Conservation (phyloP, 2,113 vertebrate genomes). For the Castor canadensis region DNA sequence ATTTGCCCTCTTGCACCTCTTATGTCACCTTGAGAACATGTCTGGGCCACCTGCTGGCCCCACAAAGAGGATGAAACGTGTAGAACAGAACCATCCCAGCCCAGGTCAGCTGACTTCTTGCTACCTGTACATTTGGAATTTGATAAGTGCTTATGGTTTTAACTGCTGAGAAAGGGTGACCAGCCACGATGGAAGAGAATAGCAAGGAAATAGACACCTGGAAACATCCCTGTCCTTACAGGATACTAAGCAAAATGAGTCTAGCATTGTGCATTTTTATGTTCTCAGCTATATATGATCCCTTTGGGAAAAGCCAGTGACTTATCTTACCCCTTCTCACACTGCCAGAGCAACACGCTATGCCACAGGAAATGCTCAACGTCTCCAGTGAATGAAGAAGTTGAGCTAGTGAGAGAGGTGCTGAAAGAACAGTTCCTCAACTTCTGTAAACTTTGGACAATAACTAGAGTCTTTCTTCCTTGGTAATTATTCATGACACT, state of each 20-base stretch:
- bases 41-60: neutral
- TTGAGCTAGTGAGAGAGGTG: neutral
- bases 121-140: neutral
- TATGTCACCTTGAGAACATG: neutral
- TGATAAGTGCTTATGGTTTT: neutral
- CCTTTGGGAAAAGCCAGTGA: neutral
- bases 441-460: neutral
- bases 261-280: neutral
- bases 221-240: neutral
- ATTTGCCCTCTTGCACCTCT: neutral
- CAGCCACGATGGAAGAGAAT: neutral
- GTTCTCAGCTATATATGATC: neutral
- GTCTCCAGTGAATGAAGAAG: no score
- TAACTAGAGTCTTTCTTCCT: neutral
- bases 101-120: neutral
- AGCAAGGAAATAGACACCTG: neutral
- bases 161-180: neutral
- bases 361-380: neutral
- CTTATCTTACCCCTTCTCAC: neutral
- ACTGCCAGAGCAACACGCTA: neutral
- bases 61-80: neutral
- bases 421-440: constrained; percentile 46
- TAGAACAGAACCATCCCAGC: neutral
- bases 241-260: neutral
- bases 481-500: neutral